phyloP scores from a whole-genome alignment of 92 coral and sea anemone genomes.

The Heliopora coerulea region DNA sequence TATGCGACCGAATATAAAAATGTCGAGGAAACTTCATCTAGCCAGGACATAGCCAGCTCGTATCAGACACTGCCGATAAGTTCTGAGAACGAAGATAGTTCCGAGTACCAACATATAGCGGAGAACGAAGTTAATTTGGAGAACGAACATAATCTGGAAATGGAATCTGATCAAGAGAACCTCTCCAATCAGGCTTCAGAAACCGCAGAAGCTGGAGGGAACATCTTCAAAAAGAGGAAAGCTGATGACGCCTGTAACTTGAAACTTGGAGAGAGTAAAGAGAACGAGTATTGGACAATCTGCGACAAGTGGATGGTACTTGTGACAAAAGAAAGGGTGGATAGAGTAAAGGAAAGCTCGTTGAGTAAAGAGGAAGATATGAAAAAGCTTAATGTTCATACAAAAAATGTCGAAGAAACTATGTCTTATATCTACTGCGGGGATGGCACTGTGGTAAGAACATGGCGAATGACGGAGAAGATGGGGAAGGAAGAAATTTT shows the following conservation, averaged over 20 bases:
- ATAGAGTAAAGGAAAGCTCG: slow-evolving; percentile 9
- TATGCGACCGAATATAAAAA: not conserved
- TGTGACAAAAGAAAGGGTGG: slow-evolving; percentile 12
- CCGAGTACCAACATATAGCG: too few species aligned
- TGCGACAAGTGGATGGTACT: not conserved
- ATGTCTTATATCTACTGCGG: slow-evolving; percentile 31
- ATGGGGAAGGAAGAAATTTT: not conserved
- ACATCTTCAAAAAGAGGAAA: not conserved
- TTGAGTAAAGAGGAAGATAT: slow-evolving; percentile 6
- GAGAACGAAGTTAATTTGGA: not conserved
- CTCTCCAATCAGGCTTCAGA: not conserved
- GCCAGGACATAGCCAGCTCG: not conserved
- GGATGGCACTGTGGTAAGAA: slow-evolving; percentile 28
- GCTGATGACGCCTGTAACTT: not conserved
- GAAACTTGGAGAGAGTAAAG: slow-evolving; percentile 1
- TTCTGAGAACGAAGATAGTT: slow-evolving; percentile 2
- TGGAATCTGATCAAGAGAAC: not conserved
- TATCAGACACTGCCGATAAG: not conserved
- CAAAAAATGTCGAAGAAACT: slow-evolving; percentile 16
- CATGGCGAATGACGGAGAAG: slow-evolving; percentile 20
- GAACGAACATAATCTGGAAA: not conserved
- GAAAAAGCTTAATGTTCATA: not conserved
- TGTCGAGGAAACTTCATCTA: not conserved
- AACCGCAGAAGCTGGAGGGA: not conserved
- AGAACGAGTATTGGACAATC: slow-evolving; percentile 5